Evolutionary conservation across 2,888 invertebrate genomes (phyloP).

Genomic region (Plagodis pulveraria): DNA sequence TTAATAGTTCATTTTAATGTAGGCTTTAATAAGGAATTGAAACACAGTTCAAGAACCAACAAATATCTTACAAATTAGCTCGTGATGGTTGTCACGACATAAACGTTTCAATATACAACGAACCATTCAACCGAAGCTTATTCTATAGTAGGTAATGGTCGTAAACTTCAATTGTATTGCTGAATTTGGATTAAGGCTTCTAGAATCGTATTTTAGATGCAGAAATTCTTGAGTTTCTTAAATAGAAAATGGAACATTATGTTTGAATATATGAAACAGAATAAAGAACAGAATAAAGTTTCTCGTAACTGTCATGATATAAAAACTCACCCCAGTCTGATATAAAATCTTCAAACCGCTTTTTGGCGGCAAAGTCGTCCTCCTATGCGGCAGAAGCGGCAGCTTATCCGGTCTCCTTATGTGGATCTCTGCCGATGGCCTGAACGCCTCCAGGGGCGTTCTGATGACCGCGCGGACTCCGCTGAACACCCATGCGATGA

Average conservation of each 20-base stretch:
- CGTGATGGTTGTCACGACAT: constrained; percentile 58
- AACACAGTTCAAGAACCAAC: constrained; percentile 32
- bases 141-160: constrained; percentile 21
- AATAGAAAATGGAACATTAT: too few relatives aligned
- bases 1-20: too few relatives aligned
- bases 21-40: too few relatives aligned
- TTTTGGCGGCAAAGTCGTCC: constrained; percentile 77
- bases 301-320: too few relatives aligned
- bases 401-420: constrained; percentile 79
- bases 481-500: constrained; percentile 69
- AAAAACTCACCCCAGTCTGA: constrained; percentile 89
- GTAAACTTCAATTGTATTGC: constrained; percentile 14
- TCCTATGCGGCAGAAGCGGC: constrained; percentile 76
- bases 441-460: constrained; percentile 85
- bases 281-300: too few relatives aligned
- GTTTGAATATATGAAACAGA: too few relatives aligned
- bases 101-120: constrained; percentile 43
- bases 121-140: constrained; percentile 38
- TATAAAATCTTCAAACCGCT: constrained; percentile 87
- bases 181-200: constrained; percentile 13
- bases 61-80: constrained; percentile 41
- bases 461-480: constrained; percentile 74
- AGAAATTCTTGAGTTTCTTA: too few relatives aligned
- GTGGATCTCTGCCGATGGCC: constrained; percentile 75
- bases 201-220: background rate